phyloP scores from a whole-genome alignment of 2,113 vertebrate genomes.

The Cnemophilus loriae region DNA sequence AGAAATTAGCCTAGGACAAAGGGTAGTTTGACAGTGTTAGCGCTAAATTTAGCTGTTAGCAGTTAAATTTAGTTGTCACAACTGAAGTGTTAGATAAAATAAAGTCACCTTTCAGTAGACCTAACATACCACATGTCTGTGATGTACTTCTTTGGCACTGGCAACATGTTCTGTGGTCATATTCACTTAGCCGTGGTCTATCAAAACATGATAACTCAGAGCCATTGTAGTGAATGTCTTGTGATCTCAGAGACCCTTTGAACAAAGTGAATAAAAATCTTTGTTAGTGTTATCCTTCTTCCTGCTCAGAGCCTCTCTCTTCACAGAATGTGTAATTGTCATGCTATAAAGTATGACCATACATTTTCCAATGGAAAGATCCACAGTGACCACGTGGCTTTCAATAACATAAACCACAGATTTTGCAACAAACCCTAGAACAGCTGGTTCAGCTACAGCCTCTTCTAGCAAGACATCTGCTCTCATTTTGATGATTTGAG shows the following conservation, averaged over 20 bases:
- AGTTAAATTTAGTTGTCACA: neutral
- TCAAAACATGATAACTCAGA: constrained; percentile 90
- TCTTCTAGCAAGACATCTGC: neutral
- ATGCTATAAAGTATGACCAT: neutral
- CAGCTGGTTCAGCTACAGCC: neutral
- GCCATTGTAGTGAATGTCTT: constrained; percentile 81
- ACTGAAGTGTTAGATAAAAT: neutral
- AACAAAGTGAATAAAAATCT: neutral
- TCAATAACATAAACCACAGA: neutral
- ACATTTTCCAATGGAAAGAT: neutral
- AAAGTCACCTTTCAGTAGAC: neutral
- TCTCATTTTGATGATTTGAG: neutral
- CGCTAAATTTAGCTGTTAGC: too few species aligned
- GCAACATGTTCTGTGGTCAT: constrained; percentile 77
- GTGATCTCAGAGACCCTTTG: constrained; percentile 81
- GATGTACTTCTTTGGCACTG: constrained; percentile 78
- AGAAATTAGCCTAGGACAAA: neutral
- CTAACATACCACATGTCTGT: constrained; percentile 81
- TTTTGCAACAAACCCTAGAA: neutral
- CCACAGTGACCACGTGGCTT: neutral
- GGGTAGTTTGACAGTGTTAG: neutral
- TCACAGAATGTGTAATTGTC: neutral
- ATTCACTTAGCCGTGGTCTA: constrained; percentile 72
- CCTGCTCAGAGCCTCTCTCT: neutral
- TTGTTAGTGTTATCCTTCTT: neutral